Base-by-base conservation (phyloP, 2,888 invertebrate species). In the Lithodes maja region DNA sequence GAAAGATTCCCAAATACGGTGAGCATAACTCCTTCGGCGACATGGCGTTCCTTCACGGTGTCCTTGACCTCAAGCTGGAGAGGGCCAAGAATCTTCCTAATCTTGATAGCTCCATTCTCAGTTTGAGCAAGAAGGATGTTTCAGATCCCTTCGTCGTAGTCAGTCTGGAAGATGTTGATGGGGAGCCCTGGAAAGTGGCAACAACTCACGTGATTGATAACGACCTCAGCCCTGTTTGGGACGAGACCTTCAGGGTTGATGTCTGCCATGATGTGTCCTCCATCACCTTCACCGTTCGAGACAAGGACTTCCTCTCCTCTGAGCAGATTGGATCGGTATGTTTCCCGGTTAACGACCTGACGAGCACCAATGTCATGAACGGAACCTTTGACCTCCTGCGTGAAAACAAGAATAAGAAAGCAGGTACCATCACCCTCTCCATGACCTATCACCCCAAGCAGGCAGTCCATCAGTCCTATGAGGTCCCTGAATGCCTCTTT, bases 41-140 rank as follows among this genome's bases (percentile, higher is more conserved):
- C 78, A 91, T 91, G 91, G 91, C 90, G 7, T 92, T 92, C 83
- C 87, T 92, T 3, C 92, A 92, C 69, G 92, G 92, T 1, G 90
- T 91, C 54, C 91, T 92, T 1, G 90, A 91, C 74, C 50, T 92
- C 71, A 89, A 92, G 52, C 79, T 92, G 74, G 90, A 90, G 2
- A 91, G 88, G 80, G 92, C 90, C 7, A 55, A 71, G 15, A 91
- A 90, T 75, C 91, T 92, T 17, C 92, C 92, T 7, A 92, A 92
- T 69, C 91, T 92, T 33, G 92, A 92, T 84, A 91, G 85, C 33
- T 90, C 91, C n/a, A 33, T 33, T 33, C 90, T 90, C 81, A 92
- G 91, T 79, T 86, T 90, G 52, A 91, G 90, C 1, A 54, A 84
- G 0, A 90, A 92, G 85, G 92, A 92, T 84, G 89, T 90, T n/a